These are phyloP conservation scores for Pagrus major DNA, from an alignment of 2,113 vertebrate genomes.

Conservation along the genomic window DNA sequence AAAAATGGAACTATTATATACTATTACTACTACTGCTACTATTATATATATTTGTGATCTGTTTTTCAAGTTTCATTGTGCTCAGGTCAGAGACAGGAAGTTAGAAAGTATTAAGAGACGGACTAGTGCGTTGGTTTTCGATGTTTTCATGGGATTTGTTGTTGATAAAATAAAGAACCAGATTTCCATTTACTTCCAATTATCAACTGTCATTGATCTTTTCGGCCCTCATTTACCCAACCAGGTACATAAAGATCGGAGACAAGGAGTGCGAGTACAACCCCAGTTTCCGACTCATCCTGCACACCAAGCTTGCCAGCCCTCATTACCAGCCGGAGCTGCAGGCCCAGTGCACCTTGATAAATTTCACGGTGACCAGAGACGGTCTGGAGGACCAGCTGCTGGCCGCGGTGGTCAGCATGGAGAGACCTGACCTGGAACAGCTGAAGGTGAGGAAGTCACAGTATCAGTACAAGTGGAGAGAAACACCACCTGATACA, in stretches of 20 bases:
- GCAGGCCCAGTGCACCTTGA: constrained; percentile 96
- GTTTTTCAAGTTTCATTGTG: neutral
- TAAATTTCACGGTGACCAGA: constrained; percentile 94
- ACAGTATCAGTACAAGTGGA: neutral
- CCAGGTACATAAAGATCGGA: constrained; percentile 92
- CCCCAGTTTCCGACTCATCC: constrained; percentile 91
- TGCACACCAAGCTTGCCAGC: constrained; percentile 95
- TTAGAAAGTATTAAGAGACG: too few relatives aligned
- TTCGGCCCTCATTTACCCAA: neutral
- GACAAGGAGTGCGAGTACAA: constrained; percentile 96
- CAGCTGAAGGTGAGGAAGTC: constrained; percentile 89
- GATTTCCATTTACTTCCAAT: neutral
- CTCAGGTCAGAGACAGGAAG: neutral
- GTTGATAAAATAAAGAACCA: neutral
- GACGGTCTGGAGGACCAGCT: constrained; percentile 96
- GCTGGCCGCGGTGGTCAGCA: constrained; percentile 90
- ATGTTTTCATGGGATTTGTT: neutral
- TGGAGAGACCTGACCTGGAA: constrained; percentile 95
- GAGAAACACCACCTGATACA: neutral
- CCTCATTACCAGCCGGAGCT: constrained; percentile 97
- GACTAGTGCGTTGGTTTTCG: too few relatives aligned
- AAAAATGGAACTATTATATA: neutral
- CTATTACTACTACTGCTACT: too few relatives aligned
- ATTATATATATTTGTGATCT: neutral
- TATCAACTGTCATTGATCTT: neutral